Percentiles rank a stretch among this genome's conserved stretches.
Conservation (phyloP, 2,797 vertebrate species). For the Chanos chanos region DNA sequence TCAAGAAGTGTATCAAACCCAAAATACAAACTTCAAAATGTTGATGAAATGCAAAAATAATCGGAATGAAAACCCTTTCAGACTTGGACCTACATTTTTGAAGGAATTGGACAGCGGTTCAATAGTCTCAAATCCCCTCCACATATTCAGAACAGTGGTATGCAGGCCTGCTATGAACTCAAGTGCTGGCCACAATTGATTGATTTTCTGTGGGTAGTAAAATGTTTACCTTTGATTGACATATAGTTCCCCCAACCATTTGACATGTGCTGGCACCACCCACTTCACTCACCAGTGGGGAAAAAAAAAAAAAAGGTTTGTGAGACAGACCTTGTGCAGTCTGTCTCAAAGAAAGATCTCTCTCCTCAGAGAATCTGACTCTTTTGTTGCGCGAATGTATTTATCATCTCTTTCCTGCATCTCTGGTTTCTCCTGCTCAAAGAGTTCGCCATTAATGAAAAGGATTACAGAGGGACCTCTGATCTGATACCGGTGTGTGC, state of each 20-base stretch:
- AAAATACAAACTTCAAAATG: background rate
- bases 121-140: constrained; percentile 16
- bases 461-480: constrained; percentile 9
- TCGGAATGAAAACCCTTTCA: constrained; percentile 13
- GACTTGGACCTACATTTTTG: constrained; percentile 11
- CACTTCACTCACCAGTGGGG: background rate
- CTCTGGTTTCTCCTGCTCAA: background rate
- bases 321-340: no score
- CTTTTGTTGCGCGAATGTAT: background rate
- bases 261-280: background rate
- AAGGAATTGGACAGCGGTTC: background rate
- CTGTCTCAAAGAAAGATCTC: no score
- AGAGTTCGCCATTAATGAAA: no score
- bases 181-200: constrained; percentile 23
- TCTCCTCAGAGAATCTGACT: no score
- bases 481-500: constrained; percentile 3
- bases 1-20: background rate
- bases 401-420: background rate
- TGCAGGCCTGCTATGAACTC: constrained; percentile 11
- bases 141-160: constrained; percentile 20
- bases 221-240: constrained; percentile 34
- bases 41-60: constrained; percentile 17
- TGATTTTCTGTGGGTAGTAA: constrained; percentile 33
- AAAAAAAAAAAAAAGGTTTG: background rate
- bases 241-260: background rate